These are phyloP conservation scores for Venturia canescens DNA, from an alignment of 1,140 invertebrate genomes.

Conservation along the genomic window DNA sequence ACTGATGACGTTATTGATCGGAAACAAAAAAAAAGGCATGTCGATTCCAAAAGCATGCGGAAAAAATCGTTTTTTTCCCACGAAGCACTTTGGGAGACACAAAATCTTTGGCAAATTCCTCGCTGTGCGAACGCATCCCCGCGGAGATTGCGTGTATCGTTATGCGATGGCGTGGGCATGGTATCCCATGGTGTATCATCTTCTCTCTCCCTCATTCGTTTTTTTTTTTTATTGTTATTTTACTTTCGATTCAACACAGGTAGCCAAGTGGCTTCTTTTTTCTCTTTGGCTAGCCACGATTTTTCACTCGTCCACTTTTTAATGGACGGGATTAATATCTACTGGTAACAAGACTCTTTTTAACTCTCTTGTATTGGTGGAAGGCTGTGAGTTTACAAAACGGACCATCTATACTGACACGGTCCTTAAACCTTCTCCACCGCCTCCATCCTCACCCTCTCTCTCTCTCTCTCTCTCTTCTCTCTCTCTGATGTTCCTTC, in stretches of 20 bases:
- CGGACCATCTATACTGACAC: slow-evolving; percentile 19
- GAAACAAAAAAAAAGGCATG: not conserved
- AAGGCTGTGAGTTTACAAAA: slow-evolving; percentile 47
- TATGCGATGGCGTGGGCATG: slow-evolving; percentile 37
- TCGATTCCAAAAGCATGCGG: not conserved
- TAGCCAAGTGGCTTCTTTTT: slow-evolving; percentile 64
- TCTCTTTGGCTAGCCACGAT: slow-evolving; percentile 68
- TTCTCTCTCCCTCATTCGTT: not conserved
- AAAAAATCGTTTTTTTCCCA: not conserved
- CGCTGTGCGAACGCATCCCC: slow-evolving; percentile 18
- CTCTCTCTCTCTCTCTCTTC: not conserved
- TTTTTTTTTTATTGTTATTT: not conserved
- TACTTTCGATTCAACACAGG: slow-evolving; percentile 64
- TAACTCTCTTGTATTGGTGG: slow-evolving; percentile 51
- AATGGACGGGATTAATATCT: slow-evolving; percentile 76
- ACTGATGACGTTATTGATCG: not conserved
- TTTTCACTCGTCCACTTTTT: slow-evolving; percentile 76
- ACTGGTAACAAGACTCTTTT: slow-evolving; percentile 76
- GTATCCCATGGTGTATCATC: not conserved
- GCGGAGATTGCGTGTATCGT: slow-evolving; percentile 8
- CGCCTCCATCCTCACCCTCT: not conserved
- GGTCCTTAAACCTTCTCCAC: not conserved
- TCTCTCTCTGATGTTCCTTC: not conserved
- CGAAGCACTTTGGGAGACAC: not conserved
- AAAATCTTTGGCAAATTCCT: slow-evolving; percentile 34